Evolutionary conservation across 1,140 invertebrate genomes (phyloP), one percentile per base, ranked within the genome.

Genomic region (Oryctes rhinoceros): DNA sequence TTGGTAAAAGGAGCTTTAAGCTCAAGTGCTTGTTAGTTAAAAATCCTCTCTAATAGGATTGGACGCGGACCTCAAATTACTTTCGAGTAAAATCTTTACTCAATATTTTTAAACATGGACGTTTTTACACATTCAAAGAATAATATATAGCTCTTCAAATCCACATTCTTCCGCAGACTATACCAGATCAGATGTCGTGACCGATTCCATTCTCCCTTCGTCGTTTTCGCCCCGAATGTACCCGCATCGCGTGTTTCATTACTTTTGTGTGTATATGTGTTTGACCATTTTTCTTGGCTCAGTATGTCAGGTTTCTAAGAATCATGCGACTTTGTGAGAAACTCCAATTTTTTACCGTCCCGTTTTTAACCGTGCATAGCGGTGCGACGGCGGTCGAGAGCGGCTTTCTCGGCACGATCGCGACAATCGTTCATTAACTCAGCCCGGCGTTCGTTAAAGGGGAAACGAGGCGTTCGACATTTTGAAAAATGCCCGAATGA

Each of bases 231-330:
- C 37, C 77, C 24, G 82, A 83, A 78, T 84, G 84, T 84, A 85
- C 83, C 39, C 0, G 24, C 65, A 85, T 85, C 83, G 84, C 84
- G 84, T 85, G 84, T 80, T 71, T 71, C 65, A 6, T 37, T 37
- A 71, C 20, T 71, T 71, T 71, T 81, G 78, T 79, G 79, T 83
- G 79, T 82, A 35, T 35, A 80, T 83, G 81, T 82, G 81, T 85
- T 85, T 85, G 83, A 84, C 84, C 83, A 83, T 85, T 84, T 85
- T 85, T 83, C 82, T 85, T 84, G 81, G 84, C 82, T 84, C 83
- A 83, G 81, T 85, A 81, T 85, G 84, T 83, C 84, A 85, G 83
- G 84, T 82, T 84, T 85, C 84, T 84, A 80, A 82, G 83, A 85
- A 85, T 85, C 83, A 77, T 84, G 82, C 80, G 81, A 78, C 81